These are phyloP conservation scores for Strigamia maritima DNA, from an alignment of 2,888 invertebrate species.

Conservation along the genomic window DNA sequence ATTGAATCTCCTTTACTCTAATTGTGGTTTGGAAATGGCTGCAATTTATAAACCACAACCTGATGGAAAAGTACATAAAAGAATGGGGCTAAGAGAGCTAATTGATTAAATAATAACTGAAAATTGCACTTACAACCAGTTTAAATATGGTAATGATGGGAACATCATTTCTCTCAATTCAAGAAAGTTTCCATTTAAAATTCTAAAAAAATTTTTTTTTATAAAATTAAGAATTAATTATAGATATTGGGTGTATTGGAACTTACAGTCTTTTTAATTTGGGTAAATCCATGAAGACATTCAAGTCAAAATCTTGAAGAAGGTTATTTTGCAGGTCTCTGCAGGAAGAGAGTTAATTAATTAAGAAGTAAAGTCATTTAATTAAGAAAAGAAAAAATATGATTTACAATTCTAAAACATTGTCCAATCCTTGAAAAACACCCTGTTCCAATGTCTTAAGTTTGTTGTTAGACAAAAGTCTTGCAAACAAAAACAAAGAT, in stretches of 20 bases:
- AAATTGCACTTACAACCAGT: conserved; percentile 8
- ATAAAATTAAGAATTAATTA: neutral
- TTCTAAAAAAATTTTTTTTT: neutral
- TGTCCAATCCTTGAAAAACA: conserved; percentile 9
- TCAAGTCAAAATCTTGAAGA: conserved; percentile 53
- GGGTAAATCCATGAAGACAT: conserved; percentile 53
- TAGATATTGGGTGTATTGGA: neutral
- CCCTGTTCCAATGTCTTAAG: neutral
- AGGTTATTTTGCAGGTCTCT: conserved; percentile 58
- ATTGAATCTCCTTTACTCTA: neutral
- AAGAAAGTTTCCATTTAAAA: neutral
- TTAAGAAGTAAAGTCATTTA: conserved; percentile 12
- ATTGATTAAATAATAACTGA: neutral
- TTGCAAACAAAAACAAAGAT: neutral
- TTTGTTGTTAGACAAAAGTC: neutral
- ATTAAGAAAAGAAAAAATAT: conserved; percentile 41
- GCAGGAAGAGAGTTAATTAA: conserved; percentile 47
- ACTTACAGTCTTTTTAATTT: conserved; percentile 57
- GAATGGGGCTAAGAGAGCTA: neutral
- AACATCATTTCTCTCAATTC: neutral
- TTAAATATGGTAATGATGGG: conserved; percentile 3
- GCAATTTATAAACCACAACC: neutral
- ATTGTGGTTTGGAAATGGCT: neutral
- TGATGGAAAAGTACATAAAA: neutral
- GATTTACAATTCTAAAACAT: conserved; percentile 31